A percentile compares a stretch with the other conserved stretches of the same genome.
Conservation (phyloP, 2,113 vertebrate genomes). For the Zeus faber region DNA sequence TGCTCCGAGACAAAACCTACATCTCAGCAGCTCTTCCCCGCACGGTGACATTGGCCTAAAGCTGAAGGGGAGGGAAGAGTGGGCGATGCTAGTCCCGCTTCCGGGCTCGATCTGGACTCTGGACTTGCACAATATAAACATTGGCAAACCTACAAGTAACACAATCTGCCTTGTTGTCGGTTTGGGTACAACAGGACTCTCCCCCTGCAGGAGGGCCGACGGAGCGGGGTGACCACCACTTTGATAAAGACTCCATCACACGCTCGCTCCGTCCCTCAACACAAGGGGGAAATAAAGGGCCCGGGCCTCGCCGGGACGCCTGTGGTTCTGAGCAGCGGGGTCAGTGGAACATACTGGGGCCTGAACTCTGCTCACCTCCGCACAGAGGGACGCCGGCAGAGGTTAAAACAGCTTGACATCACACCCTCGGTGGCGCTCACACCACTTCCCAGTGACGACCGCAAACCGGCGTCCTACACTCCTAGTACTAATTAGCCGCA, state of each 20-base stretch:
- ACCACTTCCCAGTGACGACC: conserved; percentile 45
- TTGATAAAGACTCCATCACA: conserved; percentile 91
- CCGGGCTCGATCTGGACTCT: conserved; percentile 90
- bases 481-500: no score
- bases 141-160: conserved; percentile 92
- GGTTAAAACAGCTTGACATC: conserved; percentile 91
- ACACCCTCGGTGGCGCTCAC: conserved; percentile 61
- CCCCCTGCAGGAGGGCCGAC: conserved; percentile 86
- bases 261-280: conserved; percentile 57
- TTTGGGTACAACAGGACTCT: conserved; percentile 78
- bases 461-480: no score
- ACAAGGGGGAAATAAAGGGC: no score
- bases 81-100: conserved; percentile 70
- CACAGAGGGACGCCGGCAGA: conserved; percentile 89
- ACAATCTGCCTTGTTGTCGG: conserved; percentile 87
- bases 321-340: conserved; percentile 86
- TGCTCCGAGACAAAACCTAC: conserved; percentile 78
- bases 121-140: conserved; percentile 91
- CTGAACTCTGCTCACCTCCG: conserved; percentile 91
- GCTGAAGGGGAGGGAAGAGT: conserved; percentile 72
- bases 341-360: conserved; percentile 89
- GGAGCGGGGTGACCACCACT: conserved; percentile 85
- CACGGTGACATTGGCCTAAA: conserved; percentile 80
- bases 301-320: conserved; percentile 86
- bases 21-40: conserved; percentile 82